A percentile compares a stretch with the other conserved stretches of the same genome.
phyloP scores from a whole-genome alignment of 2,888 invertebrate species.

The Dendrolimus pini region DNA sequence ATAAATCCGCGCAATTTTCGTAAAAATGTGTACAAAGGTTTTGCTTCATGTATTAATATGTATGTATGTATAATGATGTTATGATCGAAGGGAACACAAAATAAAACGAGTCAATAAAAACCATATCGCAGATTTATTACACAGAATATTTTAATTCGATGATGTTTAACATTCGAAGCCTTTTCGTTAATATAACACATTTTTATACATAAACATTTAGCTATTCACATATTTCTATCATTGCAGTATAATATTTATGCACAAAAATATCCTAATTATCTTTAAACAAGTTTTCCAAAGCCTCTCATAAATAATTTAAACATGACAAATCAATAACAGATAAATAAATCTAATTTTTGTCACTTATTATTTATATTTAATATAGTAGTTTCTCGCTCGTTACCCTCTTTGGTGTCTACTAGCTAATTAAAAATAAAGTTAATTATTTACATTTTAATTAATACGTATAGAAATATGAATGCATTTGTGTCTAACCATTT shows the following conservation, averaged over 20 bases:
- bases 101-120: conserved; percentile 35
- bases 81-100: conserved; percentile 6
- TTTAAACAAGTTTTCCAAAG: conserved; percentile 20
- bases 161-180: conserved; percentile 31
- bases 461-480: background rate
- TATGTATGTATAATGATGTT: too few relatives aligned
- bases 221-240: too few relatives aligned
- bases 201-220: too few relatives aligned
- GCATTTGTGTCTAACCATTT: background rate
- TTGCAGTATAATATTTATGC: too few relatives aligned
- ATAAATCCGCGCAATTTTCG: too few relatives aligned
- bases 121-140: conserved; percentile 54
- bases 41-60: too few relatives aligned
- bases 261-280: too few relatives aligned
- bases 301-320: conserved; percentile 63
- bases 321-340: conserved; percentile 66
- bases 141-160: conserved; percentile 41
- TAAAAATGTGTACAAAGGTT: too few relatives aligned
- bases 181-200: conserved; percentile 5
- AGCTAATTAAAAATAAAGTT: conserved; percentile 46
- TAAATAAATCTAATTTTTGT: conserved; percentile 54
- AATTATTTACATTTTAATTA: conserved; percentile 27
- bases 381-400: conserved; percentile 33
- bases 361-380: conserved; percentile 18
- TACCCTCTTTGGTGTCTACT: conserved; percentile 75